A percentile compares a stretch with the other conserved stretches of the same genome.
Conservation (phyloP, 2,888 invertebrate genomes). For the Dasysyrphus tricinctus region DNA sequence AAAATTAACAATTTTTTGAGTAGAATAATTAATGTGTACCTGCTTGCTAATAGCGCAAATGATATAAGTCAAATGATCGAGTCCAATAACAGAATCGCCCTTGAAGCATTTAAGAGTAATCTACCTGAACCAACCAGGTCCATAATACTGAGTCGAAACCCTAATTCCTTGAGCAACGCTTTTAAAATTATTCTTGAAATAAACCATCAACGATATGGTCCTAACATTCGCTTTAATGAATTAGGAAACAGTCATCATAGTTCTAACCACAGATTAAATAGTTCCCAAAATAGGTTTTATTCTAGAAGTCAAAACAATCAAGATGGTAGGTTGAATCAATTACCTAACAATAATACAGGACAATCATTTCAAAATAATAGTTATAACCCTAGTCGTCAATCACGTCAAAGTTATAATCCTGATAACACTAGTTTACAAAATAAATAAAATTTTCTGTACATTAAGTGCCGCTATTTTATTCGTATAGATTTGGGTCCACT, state of each 20-base stretch:
- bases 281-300: slow-evolving; percentile 1
- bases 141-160: too few species aligned
- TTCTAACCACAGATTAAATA: too few species aligned
- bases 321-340: background rate
- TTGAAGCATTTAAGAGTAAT: background rate
- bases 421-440: too few species aligned
- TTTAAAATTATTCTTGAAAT: too few species aligned
- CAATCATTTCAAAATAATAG: background rate
- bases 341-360: background rate
- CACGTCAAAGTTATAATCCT: background rate
- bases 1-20: slow-evolving; percentile 5
- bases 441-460: too few species aligned
- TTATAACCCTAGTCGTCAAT: background rate
- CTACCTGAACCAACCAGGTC: too few species aligned
- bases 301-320: background rate
- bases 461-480: too few species aligned
- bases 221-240: too few species aligned
- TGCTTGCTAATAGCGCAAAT: background rate
- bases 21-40: background rate
- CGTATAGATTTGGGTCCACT: too few species aligned
- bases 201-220: too few species aligned
- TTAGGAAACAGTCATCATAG: background rate
- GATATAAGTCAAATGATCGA: background rate
- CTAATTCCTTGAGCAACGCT: too few species aligned
- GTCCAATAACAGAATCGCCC: slow-evolving; percentile 22